Conservation (phyloP, 2,888 invertebrate genomes). For the Drosophila falleni region DNA sequence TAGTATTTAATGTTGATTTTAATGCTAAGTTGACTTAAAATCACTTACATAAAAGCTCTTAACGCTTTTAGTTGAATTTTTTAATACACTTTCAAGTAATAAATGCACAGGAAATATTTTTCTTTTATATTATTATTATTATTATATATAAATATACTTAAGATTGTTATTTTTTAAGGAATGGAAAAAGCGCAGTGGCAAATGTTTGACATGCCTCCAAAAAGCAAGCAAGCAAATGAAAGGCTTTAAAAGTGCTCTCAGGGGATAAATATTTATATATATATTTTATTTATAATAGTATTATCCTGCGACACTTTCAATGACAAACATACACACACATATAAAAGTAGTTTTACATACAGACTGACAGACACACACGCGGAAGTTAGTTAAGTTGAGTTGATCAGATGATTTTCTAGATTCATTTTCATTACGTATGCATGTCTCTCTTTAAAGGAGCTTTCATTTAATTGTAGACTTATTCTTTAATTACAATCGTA, state of each 20-base stretch:
- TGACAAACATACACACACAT: constrained; percentile 32
- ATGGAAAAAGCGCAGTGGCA: constrained; percentile 30
- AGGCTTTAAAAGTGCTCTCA: constrained; percentile 16
- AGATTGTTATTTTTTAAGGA: constrained; percentile 10
- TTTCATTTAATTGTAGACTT: neutral
- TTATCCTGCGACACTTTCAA: constrained; percentile 20
- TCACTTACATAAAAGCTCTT: constrained; percentile 60
- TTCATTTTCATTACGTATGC: constrained; percentile 13
- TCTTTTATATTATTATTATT: constrained; percentile 19
- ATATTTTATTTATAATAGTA: constrained; percentile 8
- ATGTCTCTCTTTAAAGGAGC: constrained; percentile 11
- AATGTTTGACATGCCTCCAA: constrained; percentile 11
- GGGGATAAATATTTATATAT: neutral
- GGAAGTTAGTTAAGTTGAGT: constrained; percentile 14
- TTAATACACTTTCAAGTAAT: constrained; percentile 49
- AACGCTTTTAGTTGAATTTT: constrained; percentile 48
- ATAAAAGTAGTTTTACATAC: constrained; percentile 42
- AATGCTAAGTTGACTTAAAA: constrained; percentile 59
- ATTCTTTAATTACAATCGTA: constrained; percentile 4
- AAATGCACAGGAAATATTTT: constrained; percentile 55
- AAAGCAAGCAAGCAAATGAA: constrained; percentile 44
- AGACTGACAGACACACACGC: constrained; percentile 19
- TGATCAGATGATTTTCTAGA: constrained; percentile 34
- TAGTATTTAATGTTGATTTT: constrained; percentile 42
- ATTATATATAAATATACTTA: constrained; percentile 20